These are phyloP conservation scores for Uloborus diversus DNA, from an alignment of 1,140 invertebrate species.

Conservation along the genomic window DNA sequence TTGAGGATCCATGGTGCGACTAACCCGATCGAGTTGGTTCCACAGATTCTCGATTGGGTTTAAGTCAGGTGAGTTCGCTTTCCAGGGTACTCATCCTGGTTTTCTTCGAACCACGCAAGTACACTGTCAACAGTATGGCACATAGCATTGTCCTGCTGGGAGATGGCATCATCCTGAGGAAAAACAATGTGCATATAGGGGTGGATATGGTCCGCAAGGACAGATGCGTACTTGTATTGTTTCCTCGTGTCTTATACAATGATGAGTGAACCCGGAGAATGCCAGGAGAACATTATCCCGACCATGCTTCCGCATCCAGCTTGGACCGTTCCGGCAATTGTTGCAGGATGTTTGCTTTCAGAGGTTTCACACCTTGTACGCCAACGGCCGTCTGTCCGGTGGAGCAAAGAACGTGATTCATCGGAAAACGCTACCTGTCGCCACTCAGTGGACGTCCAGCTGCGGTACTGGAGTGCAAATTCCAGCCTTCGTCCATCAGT, in stretches of 20 bases:
- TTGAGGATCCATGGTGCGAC: background rate
- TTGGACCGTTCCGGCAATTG: background rate
- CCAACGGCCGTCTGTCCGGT: background rate
- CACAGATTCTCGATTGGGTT: background rate
- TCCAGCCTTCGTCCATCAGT: background rate
- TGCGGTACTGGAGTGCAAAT: background rate
- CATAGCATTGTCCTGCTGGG: background rate
- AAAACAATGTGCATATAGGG: background rate
- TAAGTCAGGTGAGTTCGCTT: background rate
- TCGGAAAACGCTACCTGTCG: background rate
- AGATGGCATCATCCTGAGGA: background rate
- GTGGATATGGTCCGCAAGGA: background rate
- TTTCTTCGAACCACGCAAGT: background rate
- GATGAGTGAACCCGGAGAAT: background rate
- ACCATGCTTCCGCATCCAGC: background rate
- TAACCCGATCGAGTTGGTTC: background rate
- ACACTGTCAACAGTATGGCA: background rate
- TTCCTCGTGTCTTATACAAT: background rate
- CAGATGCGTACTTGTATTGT: background rate
- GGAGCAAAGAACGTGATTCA: background rate
- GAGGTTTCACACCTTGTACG: background rate
- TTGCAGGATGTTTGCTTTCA: background rate
- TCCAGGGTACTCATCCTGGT: background rate
- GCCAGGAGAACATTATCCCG: background rate
- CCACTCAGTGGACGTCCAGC: background rate